Percentiles rank a stretch among this genome's conserved stretches.
phyloP scores from a whole-genome alignment of 1,140 invertebrate genomes.

The Yoshiicerus persimilis region DNA sequence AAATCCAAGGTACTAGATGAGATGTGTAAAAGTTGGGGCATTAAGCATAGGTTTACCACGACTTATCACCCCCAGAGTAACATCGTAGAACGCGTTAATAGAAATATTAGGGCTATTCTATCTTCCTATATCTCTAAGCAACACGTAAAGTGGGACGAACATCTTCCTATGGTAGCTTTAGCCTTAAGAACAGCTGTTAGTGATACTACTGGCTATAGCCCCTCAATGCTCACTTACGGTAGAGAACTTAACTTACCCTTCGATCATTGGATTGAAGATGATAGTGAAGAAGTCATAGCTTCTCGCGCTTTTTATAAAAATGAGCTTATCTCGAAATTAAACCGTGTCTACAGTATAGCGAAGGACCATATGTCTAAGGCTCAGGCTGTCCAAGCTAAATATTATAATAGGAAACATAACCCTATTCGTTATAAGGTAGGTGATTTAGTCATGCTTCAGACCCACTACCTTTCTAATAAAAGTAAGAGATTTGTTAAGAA shows the following conservation, averaged over 20 bases:
- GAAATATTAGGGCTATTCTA: conserved; percentile 34
- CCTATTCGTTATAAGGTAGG: background rate
- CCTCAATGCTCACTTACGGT: conserved; percentile 53
- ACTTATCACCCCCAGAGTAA: background rate
- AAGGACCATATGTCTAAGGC: background rate
- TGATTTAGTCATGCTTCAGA: background rate
- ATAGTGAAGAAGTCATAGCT: background rate
- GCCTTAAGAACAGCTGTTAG: conserved; percentile 54
- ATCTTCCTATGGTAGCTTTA: conserved; percentile 53
- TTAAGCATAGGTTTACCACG: background rate
- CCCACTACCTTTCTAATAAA: background rate
- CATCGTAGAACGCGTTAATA: conserved; percentile 25
- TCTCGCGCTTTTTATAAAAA: background rate
- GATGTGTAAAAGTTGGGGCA: background rate
- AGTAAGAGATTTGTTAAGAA: background rate
- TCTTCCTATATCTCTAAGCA: conserved; percentile 38
- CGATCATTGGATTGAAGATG: background rate
- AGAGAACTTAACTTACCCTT: conserved; percentile 48
- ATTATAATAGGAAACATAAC: background rate
- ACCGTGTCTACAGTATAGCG: background rate
- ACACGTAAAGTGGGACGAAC: conserved; percentile 49
- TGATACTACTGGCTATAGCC: conserved; percentile 52
- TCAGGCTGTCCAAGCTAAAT: background rate
- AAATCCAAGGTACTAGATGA: conserved; percentile 20
- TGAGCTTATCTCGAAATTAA: background rate